These are phyloP conservation scores for Erithacus rubecula DNA, from an alignment of 2,797 vertebrate species.

Conservation along the genomic window DNA sequence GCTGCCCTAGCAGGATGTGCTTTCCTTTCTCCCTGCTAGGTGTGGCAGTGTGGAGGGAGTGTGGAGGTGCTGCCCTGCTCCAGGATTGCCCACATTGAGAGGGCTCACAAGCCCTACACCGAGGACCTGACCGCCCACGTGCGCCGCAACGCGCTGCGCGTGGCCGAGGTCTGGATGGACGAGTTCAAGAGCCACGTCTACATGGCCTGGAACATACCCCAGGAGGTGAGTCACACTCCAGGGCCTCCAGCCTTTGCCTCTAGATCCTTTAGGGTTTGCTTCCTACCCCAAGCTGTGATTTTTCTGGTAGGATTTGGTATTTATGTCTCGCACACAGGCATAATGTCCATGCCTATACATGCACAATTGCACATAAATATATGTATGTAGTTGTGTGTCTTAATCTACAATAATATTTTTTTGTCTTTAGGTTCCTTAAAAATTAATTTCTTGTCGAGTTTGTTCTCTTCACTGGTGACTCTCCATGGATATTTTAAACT, in stretches of 20 bases:
- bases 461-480: not conserved
- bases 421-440: not conserved
- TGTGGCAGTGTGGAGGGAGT: conserved; percentile 95
- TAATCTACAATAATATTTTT: not conserved
- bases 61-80: conserved; percentile 97
- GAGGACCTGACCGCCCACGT: conserved; percentile 92
- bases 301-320: not conserved
- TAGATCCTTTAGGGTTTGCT: not conserved
- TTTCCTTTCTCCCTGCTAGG: conserved; percentile 71
- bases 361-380: not conserved
- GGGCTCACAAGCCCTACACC: conserved; percentile 96
- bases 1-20: not conserved
- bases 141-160: conserved; percentile 91
- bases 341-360: not conserved
- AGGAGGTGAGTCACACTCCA: conserved; percentile 82
- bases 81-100: conserved; percentile 93
- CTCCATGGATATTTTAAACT: not conserved
- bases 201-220: conserved; percentile 98
- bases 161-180: conserved; percentile 99
- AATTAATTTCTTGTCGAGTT: not conserved
- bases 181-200: conserved; percentile 98
- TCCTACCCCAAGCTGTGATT: not conserved
- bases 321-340: not conserved
- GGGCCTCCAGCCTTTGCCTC: not conserved
- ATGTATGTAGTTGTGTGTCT: not conserved